Percentiles rank a stretch among this genome's conserved stretches.
Evolutionary conservation across 2,797 vertebrate species (phyloP).

Genomic region (Danio choprae): DNA sequence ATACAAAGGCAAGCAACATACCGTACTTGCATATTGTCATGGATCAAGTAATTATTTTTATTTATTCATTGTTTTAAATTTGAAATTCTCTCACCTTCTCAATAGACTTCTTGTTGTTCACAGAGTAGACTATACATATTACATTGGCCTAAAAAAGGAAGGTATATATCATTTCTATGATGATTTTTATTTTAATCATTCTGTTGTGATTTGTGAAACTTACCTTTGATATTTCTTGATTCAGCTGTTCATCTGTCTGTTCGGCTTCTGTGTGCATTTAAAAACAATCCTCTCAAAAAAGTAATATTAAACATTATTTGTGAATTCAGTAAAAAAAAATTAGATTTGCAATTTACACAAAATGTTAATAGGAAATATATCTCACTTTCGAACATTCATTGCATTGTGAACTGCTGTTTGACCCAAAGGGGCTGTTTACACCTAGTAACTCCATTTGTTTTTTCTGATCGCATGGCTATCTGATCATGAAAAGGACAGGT

Average conservation of each 20-base stretch:
- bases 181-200: too few relatives aligned
- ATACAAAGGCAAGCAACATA: too few relatives aligned
- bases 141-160: slow-evolving; percentile 77
- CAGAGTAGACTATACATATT: slow-evolving; percentile 83
- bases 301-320: background rate
- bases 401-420: too few relatives aligned
- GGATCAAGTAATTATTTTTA: too few relatives aligned
- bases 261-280: slow-evolving; percentile 83
- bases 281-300: background rate
- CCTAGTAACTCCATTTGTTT: too few relatives aligned
- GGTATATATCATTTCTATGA: slow-evolving; percentile 31
- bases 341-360: background rate
- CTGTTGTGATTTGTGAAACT: slow-evolving; percentile 48
- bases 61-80: too few relatives aligned
- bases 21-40: too few relatives aligned
- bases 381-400: background rate
- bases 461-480: too few relatives aligned
- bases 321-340: too few relatives aligned
- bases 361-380: background rate
- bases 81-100: slow-evolving; percentile 74
- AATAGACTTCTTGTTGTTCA: slow-evolving; percentile 82
- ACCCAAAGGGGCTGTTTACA: too few relatives aligned
- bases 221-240: slow-evolving; percentile 95
- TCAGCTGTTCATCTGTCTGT: slow-evolving; percentile 94
- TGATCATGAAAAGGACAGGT: too few relatives aligned